phyloP scores from a whole-genome alignment of 2,113 vertebrate species.

The Patagioenas fasciata region DNA sequence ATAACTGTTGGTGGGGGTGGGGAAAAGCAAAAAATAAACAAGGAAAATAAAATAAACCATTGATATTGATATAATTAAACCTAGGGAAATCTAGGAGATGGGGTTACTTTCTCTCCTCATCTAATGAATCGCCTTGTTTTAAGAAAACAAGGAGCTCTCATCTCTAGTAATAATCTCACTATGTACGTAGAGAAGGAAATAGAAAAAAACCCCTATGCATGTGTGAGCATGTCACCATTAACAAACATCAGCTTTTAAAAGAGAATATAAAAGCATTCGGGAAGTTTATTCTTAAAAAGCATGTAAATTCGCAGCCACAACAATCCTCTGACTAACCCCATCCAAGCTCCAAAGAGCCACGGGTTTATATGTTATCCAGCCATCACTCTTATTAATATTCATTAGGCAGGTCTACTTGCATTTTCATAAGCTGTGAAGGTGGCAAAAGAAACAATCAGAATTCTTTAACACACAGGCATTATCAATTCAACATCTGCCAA shows the following conservation, averaged over 20 bases:
- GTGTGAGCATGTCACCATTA: neutral
- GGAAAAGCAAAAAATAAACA: neutral
- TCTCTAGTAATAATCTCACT: neutral
- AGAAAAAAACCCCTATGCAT: accelerated
- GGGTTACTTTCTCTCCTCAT: slow-evolving; percentile 56
- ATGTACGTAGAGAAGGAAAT: neutral
- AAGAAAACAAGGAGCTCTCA: neutral
- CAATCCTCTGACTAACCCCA: slow-evolving; percentile 68
- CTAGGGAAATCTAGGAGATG: slow-evolving; percentile 42
- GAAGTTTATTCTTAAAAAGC: slow-evolving; percentile 76
- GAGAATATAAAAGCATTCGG: slow-evolving; percentile 60
- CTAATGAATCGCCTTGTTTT: slow-evolving; percentile 59
- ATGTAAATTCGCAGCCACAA: slow-evolving; percentile 70
- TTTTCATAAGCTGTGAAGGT: slow-evolving; percentile 77
- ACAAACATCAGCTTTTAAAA: slow-evolving; percentile 62
- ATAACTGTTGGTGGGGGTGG: neutral
- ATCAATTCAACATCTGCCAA: slow-evolving; percentile 75
- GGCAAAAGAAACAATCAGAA: slow-evolving; percentile 78
- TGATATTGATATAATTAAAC: slow-evolving; percentile 58
- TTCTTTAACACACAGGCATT: slow-evolving; percentile 75
- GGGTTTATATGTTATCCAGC: slow-evolving; percentile 69
- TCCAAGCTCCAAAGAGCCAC: slow-evolving; percentile 71
- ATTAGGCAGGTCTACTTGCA: slow-evolving; percentile 74
- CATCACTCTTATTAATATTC: slow-evolving; percentile 75
- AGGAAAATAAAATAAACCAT: neutral